Base-by-base conservation (phyloP, 35 echinoderm and acorn worm genomes). In the Holothuria glaberrima region DNA sequence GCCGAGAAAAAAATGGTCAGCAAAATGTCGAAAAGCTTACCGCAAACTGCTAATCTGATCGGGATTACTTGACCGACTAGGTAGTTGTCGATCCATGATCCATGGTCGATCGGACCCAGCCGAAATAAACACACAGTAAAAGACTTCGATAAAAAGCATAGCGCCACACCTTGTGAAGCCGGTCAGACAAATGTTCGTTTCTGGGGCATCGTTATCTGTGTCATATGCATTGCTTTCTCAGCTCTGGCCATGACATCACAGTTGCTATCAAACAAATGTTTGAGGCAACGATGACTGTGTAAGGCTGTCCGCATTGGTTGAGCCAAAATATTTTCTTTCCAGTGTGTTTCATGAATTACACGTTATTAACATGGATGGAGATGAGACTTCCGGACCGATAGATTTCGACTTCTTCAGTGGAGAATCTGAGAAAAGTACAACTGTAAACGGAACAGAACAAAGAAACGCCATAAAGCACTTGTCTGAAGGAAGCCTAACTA, bases 381-480 rank as follows among this genome's bases (percentile, higher is more conserved):
- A 78, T 54, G 86, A 58, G 41, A 89, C 54, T 30, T 54, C 85
- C 70, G 97, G 88, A 58, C 84, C 93, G 29, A 91, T 99, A 58
- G 97, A 95, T 61, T 94, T 95, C 61, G 97, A 95, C 65, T 99
- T 99, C 70, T 99, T 99, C 61, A 88, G 90, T 18, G 91, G 59
- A 5, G 82, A 54, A 33, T 44, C 65, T 18, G 69, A 75, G 9
- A 87, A 87, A 30, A 54, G 30, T 12, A 30, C 35, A 74, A 7
- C 30, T 59, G 20, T 24, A 9, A 10, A 29, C 26, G 16, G 57
- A 91, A 78, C 63, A 58, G 52, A 73, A 61, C 54, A 54, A n/a
- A 89, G 44, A 91, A 90, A 64, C 30, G 71, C 28, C n/a, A 34
- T 44, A 35, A 36, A 34, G 54, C 70, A 52, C 44, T 54, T 35